Evolutionary conservation across 2,888 invertebrate genomes (phyloP), one percentile per base, ranked within the genome.

Genomic region (Amorpha juglandis): DNA sequence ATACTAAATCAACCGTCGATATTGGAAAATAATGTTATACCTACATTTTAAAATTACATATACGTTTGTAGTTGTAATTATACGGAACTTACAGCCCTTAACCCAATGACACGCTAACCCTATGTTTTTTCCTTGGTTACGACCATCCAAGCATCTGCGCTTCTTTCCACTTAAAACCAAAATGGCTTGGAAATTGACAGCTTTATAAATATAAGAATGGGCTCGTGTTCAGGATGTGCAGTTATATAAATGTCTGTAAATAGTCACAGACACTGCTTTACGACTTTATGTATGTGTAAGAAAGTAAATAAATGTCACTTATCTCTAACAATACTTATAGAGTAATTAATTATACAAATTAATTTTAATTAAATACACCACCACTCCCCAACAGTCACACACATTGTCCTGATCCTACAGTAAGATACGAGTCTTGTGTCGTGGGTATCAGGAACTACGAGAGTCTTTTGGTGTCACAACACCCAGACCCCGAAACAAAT

Each of bases 121-220:
- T 50, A 3, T 69, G 11, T 71, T 81, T 86, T 87, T 87, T 81
- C 78, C 75, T 81, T 75, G 86, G 85, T 88, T 88, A 89, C 85
- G 88, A 86, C 74, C 83, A 71, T 72, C 70, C 70, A 75, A 75
- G 81, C 89, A 89, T 89, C 88, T 89, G 89, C 83, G 84, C 79
- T 76, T 78, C 82, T 84, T 80, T 81, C 81, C 82, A 79, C 83
- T 83, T 80, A 79, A 82, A 81, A 82, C 87, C 82, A 79, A 87
- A 87, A 87, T 81, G 83, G 79, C 77, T 82, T 78, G 71, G 74
- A 79, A 88, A 89, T 89, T 89, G 90, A 91, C 88, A 89, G 89
- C 88, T 89, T 88, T 89, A 90, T 89, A 88, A 86, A 88, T 85
- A 86, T 75, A 83, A 82, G 82, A 84, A 78, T 78, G 72, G 71